Evolutionary conservation across 2,888 invertebrate genomes (phyloP).

Genomic region (Microlaimidae sp.): DNA sequence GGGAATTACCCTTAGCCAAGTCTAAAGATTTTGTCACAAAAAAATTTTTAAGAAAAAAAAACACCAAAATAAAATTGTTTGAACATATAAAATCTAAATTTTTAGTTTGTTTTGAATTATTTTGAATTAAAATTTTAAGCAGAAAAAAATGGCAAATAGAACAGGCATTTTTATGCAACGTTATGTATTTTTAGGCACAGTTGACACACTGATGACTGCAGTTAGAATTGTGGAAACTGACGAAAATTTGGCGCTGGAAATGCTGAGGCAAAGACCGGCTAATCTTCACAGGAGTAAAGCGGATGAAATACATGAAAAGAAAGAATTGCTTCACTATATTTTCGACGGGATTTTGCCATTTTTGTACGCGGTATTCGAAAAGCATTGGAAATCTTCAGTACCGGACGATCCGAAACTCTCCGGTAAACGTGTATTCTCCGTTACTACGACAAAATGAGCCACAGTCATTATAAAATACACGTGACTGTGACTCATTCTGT

Average conservation of each 20-base stretch:
- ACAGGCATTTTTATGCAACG: too few species aligned
- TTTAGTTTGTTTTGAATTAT: too few species aligned
- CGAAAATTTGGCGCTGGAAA: not conserved
- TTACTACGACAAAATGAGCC: too few species aligned
- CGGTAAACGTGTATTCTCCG: too few species aligned
- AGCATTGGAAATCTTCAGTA: slow-evolving; percentile 19
- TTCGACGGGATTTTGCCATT: slow-evolving; percentile 36
- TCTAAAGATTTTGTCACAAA: too few species aligned
- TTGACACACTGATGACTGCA: not conserved
- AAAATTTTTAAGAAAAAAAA: too few species aligned
- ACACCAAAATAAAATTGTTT: too few species aligned
- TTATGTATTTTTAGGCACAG: too few species aligned
- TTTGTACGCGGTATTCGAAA: slow-evolving; percentile 33
- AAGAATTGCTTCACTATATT: slow-evolving; percentile 27
- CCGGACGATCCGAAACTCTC: not conserved
- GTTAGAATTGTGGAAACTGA: not conserved
- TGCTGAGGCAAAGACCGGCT: slow-evolving; percentile 1
- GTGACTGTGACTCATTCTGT: too few species aligned
- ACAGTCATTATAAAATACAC: too few species aligned
- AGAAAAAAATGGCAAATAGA: not conserved
- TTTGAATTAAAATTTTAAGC: not conserved
- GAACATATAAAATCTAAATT: too few species aligned
- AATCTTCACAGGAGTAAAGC: slow-evolving; percentile 6
- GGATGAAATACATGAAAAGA: slow-evolving; percentile 4
- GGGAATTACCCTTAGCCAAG: too few species aligned